A percentile compares a stretch with the other conserved stretches of the same genome.
These are phyloP conservation scores for Syrista parreyssii DNA, from an alignment of 2,888 invertebrate species.

Conservation along the genomic window DNA sequence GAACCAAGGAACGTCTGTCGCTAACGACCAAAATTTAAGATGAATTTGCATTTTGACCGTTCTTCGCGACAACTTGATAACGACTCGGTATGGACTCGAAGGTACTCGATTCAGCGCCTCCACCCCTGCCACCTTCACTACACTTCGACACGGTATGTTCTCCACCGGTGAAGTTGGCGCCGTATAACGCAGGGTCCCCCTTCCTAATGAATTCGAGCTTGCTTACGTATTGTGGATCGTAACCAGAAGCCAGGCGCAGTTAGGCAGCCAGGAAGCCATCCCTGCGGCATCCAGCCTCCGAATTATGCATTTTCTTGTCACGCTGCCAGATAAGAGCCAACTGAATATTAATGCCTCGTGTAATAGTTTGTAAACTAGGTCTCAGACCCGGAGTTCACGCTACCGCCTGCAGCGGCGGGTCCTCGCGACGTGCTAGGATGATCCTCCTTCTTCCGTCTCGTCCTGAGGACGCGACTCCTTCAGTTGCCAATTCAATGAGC, in stretches of 20 bases:
- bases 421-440: too few relatives aligned
- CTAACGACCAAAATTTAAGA: conserved; percentile 60
- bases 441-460: too few relatives aligned
- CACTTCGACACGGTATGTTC: conserved; percentile 12
- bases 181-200: conserved; percentile 16
- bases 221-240: conserved; percentile 1
- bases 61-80: conserved; percentile 50
- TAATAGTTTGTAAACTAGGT: conserved; percentile 63
- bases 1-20: conserved; percentile 43
- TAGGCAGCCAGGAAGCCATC: neutral
- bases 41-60: conserved; percentile 61
- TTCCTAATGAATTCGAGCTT: conserved; percentile 51
- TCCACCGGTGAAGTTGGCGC: neutral
- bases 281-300: conserved; percentile 24
- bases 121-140: conserved; percentile 8
- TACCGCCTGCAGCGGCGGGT: neutral
- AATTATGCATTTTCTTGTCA: conserved; percentile 65
- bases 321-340: conserved; percentile 58
- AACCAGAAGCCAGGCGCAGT: neutral
- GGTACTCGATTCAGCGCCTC: conserved; percentile 18
- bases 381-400: conserved; percentile 33
- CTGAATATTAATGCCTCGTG: conserved; percentile 62
- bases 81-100: conserved; percentile 36
- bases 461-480: too few relatives aligned
- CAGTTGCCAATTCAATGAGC: too few relatives aligned